These are phyloP conservation scores for Acrocephalus scirpaceus DNA, from an alignment of 2,797 vertebrate species.

Conservation along the genomic window DNA sequence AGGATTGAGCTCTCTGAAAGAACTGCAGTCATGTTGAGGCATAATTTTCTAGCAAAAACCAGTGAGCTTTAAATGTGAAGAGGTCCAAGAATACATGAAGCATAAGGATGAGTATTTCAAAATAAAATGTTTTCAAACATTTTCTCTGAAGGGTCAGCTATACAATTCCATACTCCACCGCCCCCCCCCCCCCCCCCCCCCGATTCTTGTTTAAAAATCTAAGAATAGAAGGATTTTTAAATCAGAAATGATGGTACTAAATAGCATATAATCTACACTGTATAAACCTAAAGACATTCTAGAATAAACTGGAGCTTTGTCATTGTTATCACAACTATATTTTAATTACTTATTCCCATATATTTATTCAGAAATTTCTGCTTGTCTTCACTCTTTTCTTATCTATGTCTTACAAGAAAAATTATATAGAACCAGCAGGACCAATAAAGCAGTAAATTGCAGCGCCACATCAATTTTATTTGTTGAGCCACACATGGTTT, in stretches of 20 bases:
- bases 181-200: not conserved
- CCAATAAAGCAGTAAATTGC: not conserved
- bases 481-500: not conserved
- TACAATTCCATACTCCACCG: not conserved
- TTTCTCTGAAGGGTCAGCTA: constrained; percentile 21
- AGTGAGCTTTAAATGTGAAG: not conserved
- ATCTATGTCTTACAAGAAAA: not conserved
- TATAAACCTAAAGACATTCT: not conserved
- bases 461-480: not conserved
- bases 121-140: constrained; percentile 51
- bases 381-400: not conserved
- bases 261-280: not conserved
- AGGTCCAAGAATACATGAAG: constrained; percentile 39
- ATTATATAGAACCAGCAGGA: not conserved
- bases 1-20: not conserved
- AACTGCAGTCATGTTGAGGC: not conserved
- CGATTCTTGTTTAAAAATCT: constrained; percentile 22
- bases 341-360: not conserved
- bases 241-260: not conserved
- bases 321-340: not conserved
- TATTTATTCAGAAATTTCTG: not conserved
- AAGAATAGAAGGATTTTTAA: constrained; percentile 36
- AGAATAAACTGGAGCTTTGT: not conserved
- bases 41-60: constrained; percentile 35
- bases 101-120: constrained; percentile 31